phyloP scores from a whole-genome alignment of 2,797 vertebrate species.

The Leptatherina wallacei region DNA sequence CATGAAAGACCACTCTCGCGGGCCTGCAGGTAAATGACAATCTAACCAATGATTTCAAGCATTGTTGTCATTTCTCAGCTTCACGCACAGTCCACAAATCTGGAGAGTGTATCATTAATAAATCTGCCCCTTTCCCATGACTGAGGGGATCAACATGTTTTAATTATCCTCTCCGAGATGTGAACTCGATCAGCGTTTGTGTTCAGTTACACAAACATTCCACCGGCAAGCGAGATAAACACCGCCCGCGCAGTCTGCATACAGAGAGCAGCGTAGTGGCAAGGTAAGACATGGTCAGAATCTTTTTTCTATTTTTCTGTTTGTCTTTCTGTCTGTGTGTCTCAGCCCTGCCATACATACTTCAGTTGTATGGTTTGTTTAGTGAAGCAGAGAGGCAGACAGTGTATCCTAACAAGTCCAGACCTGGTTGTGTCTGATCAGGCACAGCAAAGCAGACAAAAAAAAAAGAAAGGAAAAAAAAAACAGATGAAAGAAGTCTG shows the following conservation, averaged over 20 bases:
- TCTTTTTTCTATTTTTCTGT: conserved; percentile 17
- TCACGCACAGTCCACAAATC: conserved; percentile 49
- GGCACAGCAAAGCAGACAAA: conserved; percentile 46
- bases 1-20: conserved; percentile 80
- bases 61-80: conserved; percentile 72
- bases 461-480: conserved; percentile 35
- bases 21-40: conserved; percentile 80
- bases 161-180: conserved; percentile 77
- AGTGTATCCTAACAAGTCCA: conserved; percentile 62
- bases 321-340: conserved; percentile 48
- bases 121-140: conserved; percentile 74
- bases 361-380: conserved; percentile 53
- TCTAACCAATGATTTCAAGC: conserved; percentile 76
- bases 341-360: conserved; percentile 28
- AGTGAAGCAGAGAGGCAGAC: conserved; percentile 58
- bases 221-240: conserved; percentile 68
- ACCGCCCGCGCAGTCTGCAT: conserved; percentile 61
- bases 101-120: conserved; percentile 80
- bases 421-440: conserved; percentile 64
- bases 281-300: conserved; percentile 57
- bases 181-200: conserved; percentile 73
- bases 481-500: not conserved
- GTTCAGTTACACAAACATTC: conserved; percentile 77
- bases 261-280: conserved; percentile 49
- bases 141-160: conserved; percentile 82